phyloP scores from a whole-genome alignment of 2,113 vertebrate genomes.

The Helogale parvula region DNA sequence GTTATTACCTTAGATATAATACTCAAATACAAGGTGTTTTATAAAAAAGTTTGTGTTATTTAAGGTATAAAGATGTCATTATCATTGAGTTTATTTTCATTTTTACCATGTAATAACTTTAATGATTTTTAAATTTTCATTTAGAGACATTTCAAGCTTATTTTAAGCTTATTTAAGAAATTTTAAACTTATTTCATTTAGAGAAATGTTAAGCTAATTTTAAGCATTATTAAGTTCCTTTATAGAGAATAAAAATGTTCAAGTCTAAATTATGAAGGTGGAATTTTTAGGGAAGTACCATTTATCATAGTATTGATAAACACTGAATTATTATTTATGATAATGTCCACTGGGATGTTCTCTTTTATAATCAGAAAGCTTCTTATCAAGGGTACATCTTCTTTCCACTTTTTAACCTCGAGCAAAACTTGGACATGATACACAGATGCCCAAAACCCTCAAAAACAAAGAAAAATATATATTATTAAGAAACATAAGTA shows the following conservation, averaged over 20 bases:
- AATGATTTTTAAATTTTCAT: neutral
- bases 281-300: neutral
- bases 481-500: conserved; percentile 45
- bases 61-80: neutral
- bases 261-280: neutral
- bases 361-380: neutral
- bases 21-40: neutral
- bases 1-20: neutral
- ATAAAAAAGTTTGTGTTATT: neutral
- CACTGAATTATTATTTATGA: neutral
- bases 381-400: neutral
- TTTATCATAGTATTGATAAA: neutral
- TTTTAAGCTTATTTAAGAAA: conserved; percentile 7
- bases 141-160: neutral
- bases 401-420: neutral
- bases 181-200: neutral
- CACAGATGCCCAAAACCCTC: neutral
- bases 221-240: neutral
- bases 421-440: neutral
- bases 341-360: neutral
- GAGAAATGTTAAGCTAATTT: neutral
- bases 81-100: neutral
- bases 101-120: neutral
- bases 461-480: neutral
- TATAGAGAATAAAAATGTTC: neutral